Evolutionary conservation across 2,113 vertebrate genomes (phyloP), one percentile per base, ranked within the genome.

Genomic region (Megalops atlanticus): DNA sequence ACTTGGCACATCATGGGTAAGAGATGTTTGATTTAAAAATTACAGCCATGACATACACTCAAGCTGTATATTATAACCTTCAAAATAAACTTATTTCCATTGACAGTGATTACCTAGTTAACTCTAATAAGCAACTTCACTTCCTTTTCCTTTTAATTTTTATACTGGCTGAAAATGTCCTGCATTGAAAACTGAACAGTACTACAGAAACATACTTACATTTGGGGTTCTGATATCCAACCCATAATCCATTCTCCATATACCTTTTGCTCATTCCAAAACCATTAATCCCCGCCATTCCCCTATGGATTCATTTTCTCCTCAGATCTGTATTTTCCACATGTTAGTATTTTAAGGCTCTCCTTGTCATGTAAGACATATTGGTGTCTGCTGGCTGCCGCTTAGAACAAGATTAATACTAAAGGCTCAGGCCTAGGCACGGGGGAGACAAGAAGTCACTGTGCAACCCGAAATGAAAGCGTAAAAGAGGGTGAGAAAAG

Each of bases 251-350:
- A 41, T 80, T 71, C 78, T 39, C 39, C 77, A 40, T 38, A 27
- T 33, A 15, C 43, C 81, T 79, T 82, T 85, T 83, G 79, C 72
- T 79, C 83, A 79, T 82, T 87, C 90, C 88, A 86, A 79, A 45
- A n/a, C n/a, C n/a, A n/a, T 45, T 92, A 92, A 92, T 92, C 89
- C 88, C 68, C 24, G 79, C 49, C 79, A 71, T 81, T 82, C 84
- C 89, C 87, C 78, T 83, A 80, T 70, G 86, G 84, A 85, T 88
- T 85, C 81, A 81, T 76, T 86, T 40, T 72, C 86, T 88, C 79
- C 90, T 92, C 87, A 89, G 89, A 92, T 90, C 47, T 31, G 81
- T 85, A 79, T 87, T 83, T 88, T 87, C 87, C 80, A 86, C 77
- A 78, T 87, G 88, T 89, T 91, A 81, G 84, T 87, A 82, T 91